phyloP scores from a whole-genome alignment of 2,113 vertebrate species.

The Brachypteracias leptosomus region DNA sequence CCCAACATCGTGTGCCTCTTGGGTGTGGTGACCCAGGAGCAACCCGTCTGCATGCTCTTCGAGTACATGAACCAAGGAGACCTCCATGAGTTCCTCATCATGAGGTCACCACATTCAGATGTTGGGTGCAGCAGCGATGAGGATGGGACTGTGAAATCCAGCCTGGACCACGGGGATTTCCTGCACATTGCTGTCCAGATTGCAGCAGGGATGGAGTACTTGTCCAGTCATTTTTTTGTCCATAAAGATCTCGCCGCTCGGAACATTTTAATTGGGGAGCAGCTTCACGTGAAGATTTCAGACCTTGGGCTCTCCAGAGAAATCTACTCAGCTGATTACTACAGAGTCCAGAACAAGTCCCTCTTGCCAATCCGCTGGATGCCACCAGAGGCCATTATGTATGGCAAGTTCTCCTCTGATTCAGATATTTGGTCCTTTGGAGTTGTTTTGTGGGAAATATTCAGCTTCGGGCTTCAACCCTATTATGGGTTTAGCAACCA shows the following conservation, averaged over 20 bases:
- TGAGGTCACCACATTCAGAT: slow-evolving; percentile 95
- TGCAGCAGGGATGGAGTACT: slow-evolving; percentile 95
- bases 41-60: slow-evolving; percentile 94
- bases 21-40: slow-evolving; percentile 94
- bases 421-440: slow-evolving; percentile 98
- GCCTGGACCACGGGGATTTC: slow-evolving; percentile 94
- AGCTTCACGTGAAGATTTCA: slow-evolving; percentile 95
- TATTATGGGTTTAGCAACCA: slow-evolving; percentile 98
- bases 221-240: slow-evolving; percentile 90
- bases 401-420: slow-evolving; percentile 94
- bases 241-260: slow-evolving; percentile 96
- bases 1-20: slow-evolving; percentile 94
- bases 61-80: slow-evolving; percentile 94
- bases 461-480: slow-evolving; percentile 96
- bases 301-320: slow-evolving; percentile 95
- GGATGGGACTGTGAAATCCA: slow-evolving; percentile 95
- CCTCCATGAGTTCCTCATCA: slow-evolving; percentile 98
- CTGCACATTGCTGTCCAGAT: slow-evolving; percentile 94
- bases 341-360: slow-evolving; percentile 88
- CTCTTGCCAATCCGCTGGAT: slow-evolving; percentile 97
- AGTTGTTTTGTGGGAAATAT: slow-evolving; percentile 96
- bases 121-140: slow-evolving; percentile 98
- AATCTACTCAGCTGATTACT: slow-evolving; percentile 95
- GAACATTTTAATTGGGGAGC: slow-evolving; percentile 94
- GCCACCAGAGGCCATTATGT: slow-evolving; percentile 92